phyloP scores from a whole-genome alignment of 2,113 vertebrate species.

The Pedetes capensis region DNA sequence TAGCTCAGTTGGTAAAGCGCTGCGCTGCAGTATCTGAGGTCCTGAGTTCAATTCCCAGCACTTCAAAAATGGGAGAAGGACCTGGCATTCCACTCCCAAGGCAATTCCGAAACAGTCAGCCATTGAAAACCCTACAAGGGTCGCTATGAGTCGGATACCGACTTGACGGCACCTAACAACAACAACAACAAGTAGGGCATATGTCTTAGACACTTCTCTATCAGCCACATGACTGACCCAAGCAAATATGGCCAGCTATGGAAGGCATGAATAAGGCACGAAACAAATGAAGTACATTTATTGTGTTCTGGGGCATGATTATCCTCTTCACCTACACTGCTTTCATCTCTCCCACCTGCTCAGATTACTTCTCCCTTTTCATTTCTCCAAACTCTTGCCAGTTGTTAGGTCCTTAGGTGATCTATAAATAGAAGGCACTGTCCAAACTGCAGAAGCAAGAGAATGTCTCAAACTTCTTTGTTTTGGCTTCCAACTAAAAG shows the following conservation, averaged over 20 bases:
- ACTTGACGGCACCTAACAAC: no score
- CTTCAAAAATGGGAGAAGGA: no score
- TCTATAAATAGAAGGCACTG: neutral
- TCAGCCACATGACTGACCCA: neutral
- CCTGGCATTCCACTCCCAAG: no score
- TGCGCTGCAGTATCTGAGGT: no score
- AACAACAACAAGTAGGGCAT: no score
- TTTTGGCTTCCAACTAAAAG: neutral
- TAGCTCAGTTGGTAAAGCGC: no score
- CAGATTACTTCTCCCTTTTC: slow-evolving; percentile 16
- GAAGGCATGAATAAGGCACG: slow-evolving; percentile 16
- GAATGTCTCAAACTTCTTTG: neutral
- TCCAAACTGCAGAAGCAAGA: neutral
- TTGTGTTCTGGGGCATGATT: neutral
- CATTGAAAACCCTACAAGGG: no score
- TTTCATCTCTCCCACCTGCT: slow-evolving; percentile 19
- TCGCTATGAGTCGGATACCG: no score
- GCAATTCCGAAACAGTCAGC: no score
- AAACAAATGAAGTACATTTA: neutral
- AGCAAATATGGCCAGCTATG: neutral
- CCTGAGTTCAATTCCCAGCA: no score
- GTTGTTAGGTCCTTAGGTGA: neutral
- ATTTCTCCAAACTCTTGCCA: neutral
- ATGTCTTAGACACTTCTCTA: no score
- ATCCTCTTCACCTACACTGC: neutral